Conservation (phyloP, 2,888 invertebrate genomes). For the Hydrotaea cyrtoneurina region DNA sequence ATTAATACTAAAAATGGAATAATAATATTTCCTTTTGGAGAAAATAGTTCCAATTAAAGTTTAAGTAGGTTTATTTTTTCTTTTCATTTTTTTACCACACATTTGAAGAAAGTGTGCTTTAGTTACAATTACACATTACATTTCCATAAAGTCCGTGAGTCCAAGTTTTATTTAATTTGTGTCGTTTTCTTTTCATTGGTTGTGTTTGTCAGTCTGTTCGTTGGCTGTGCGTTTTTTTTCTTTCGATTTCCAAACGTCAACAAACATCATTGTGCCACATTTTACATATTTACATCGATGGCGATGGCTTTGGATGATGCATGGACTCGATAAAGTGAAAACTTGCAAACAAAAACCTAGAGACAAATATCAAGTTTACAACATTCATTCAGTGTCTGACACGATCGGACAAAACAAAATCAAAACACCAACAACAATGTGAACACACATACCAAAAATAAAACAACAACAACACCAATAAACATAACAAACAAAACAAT, state of each 20-base stretch:
- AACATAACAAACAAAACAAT: conserved; percentile 35
- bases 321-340: conserved; percentile 59
- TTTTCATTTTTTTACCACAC: background rate
- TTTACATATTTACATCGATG: background rate
- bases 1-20: background rate
- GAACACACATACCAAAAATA: conserved; percentile 4
- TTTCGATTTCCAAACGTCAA: conserved; percentile 18
- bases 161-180: background rate
- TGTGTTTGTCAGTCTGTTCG: background rate
- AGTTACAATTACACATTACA: background rate
- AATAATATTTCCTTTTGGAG: background rate
- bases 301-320: background rate
- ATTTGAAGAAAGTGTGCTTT: conserved; percentile 20
- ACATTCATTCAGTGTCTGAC: conserved; percentile 11
- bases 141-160: conserved; percentile 5
- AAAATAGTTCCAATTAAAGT: background rate
- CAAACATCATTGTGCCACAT: conserved; percentile 50
- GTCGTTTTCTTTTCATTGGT: conserved; percentile 4
- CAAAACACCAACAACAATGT: conserved; percentile 12
- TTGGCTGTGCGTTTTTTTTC: no score
- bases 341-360: conserved; percentile 58
- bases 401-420: conserved; percentile 9
- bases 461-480: conserved; percentile 5
- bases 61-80: background rate
- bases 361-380: conserved; percentile 40